Evolutionary conservation across 2,797 vertebrate species (phyloP), one percentile per base, ranked within the genome.

Genomic region (Rhyacichthys aspro): DNA sequence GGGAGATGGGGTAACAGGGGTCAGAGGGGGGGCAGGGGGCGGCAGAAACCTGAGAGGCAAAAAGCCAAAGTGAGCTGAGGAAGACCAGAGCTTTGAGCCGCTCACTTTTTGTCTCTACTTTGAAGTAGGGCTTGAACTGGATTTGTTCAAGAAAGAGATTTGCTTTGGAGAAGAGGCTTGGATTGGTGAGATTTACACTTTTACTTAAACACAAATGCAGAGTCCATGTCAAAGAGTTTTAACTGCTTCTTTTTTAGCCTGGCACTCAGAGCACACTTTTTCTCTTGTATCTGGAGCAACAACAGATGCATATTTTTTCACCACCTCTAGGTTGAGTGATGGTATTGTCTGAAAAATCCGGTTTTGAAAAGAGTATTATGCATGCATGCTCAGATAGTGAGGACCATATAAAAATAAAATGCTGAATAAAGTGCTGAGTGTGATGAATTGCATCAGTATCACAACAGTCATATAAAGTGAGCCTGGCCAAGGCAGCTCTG

Each of bases 11-110:
- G 81, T 71, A 76, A 83, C 67, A 65, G 56, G 63, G 86, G 85
- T 85, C 82, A 86, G 81, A 78, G 76, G 80, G 78, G 78, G 83
- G 76, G 44, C 76, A 75, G 1, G 17, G 36, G 73, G 43, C 61
- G 74, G 66, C 70, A 74, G 85, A 79, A 88, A 82, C 71, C 74
- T 69, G 83, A 87, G 81, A 88, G 84, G 86, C 81, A 83, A 70
- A 86, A 89, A 90, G 89, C 83, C 89, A 91, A 82, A 89, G 89
- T 80, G 81, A 88, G 83, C 82, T 49, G 59, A 48, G 47, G 33
- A 57, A 71, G 50, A 54, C 56, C 5, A 5, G 19, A 72, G 75
- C 65, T 57, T 57, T 57, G 28, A 53, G 63, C 68, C 39, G 68
- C 41, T 23, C 49, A 65, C 57, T 56, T 65, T 67, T 66, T 52